Conservation (phyloP, 1,140 invertebrate genomes). For the Drosophila mayri region DNA sequence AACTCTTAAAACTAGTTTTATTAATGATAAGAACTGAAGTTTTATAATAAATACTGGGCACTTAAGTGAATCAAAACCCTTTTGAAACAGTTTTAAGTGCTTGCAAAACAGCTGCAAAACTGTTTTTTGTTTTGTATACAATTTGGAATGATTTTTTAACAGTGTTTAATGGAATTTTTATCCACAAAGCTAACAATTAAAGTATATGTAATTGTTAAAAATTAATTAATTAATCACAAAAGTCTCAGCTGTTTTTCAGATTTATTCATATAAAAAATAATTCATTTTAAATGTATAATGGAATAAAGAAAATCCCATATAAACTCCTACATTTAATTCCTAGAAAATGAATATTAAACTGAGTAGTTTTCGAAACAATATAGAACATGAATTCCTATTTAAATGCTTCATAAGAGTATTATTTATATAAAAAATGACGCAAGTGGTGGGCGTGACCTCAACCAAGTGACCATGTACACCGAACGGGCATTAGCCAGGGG, state of each 20-base stretch:
- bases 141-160: not conserved
- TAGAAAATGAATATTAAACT: no score
- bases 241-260: not conserved
- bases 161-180: not conserved
- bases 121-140: not conserved
- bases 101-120: not conserved
- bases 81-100: not conserved
- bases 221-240: not conserved
- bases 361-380: no score
- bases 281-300: not conserved
- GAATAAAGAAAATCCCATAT: no score
- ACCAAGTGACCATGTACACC: conserved; percentile 48
- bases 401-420: no score
- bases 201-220: not conserved
- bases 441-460: conserved; percentile 42
- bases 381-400: not conserved
- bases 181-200: not conserved
- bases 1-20: not conserved
- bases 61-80: no score
- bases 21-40: not conserved
- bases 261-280: not conserved
- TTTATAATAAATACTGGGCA: not conserved
- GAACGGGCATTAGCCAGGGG: conserved; percentile 3
- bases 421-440: conserved; percentile 25
- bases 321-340: no score